Evolutionary conservation across 2,888 invertebrate species (phyloP), one percentile per base, ranked within the genome.

Genomic region (Pyrrhia umbra): DNA sequence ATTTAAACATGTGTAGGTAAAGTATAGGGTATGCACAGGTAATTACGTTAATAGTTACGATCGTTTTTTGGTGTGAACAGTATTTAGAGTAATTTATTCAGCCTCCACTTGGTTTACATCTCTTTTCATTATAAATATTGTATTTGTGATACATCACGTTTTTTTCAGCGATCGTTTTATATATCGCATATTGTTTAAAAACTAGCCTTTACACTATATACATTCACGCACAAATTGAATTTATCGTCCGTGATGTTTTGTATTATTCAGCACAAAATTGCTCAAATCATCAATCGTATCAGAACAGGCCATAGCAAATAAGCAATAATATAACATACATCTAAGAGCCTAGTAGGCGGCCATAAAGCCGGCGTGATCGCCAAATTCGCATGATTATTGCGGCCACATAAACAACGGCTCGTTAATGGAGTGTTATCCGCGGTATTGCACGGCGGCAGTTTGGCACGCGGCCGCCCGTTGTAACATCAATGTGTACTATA

Each of bases 381-480:
- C 62, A 63, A 68, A 68, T 59, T 47, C 56, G 23, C 23, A 56
- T 54, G 75, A 76, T 73, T 47, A 79, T 79, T 79, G 70, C 51
- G 51, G 60, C 10, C 49, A 66, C 80, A 79, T 80, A 81, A 80
- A 80, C 80, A 52, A 77, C 37, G 61, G 20, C 34, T 64, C 69
- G 62, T 65, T 79, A 79, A 76, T 72, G 61, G 67, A 39, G 62
- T 64, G 67, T 43, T 61, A 58, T 61, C 65, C 58, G 50, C 61
- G 47, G 63, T 16, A 13, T 21, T 6, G 56, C 49, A 37, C 57
- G 69, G 59, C 71, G 68, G 71, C 64, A 64, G 80, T 79, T 84
- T 84, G 84, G 86, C 86, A 80, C 75, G 64, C 77, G 64, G 65
- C 69, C 74, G 65, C 46, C 54, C 61, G 59, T 40, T 46, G 56